phyloP scores from a whole-genome alignment of 2,797 vertebrate genomes.

The Distichodus sexfasciatus region DNA sequence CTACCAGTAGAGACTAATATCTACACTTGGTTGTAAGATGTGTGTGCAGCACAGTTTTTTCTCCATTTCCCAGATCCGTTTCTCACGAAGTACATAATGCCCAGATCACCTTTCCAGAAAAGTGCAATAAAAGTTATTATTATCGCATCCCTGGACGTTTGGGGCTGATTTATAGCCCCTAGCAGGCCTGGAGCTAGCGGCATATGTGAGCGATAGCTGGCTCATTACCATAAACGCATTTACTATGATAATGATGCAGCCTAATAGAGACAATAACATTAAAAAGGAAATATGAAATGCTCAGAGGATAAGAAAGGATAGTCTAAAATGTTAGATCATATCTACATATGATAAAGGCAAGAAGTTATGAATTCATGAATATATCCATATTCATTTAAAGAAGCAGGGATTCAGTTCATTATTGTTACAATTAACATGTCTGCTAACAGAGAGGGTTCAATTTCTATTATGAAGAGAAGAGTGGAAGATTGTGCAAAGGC shows the following conservation, averaged over 20 bases:
- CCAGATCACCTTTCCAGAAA: conserved; percentile 4
- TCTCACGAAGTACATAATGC: not conserved
- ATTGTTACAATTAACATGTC: too few species aligned
- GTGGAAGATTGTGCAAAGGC: too few species aligned
- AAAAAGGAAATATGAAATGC: conserved; percentile 31
- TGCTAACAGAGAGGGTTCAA: too few species aligned
- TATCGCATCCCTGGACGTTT: conserved; percentile 35
- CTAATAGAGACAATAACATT: conserved; percentile 16
- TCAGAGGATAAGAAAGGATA: not conserved
- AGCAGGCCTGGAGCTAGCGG: conserved; percentile 36
- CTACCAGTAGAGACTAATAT: too few species aligned
- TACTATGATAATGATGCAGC: conserved; percentile 25
- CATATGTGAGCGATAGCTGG: conserved; percentile 36
- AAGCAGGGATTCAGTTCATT: too few species aligned
- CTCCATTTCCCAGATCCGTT: too few species aligned
- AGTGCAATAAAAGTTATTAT: conserved; percentile 27
- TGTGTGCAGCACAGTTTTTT: too few species aligned
- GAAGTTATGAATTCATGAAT: too few species aligned
- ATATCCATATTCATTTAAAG: too few species aligned
- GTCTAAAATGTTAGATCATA: conserved; percentile 19
- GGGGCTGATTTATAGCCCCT: conserved; percentile 43
- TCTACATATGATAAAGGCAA: too few species aligned
- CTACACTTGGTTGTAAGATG: too few species aligned
- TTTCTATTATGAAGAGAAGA: too few species aligned
- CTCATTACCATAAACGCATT: conserved; percentile 55